Evolutionary conservation across 92 coral and sea anemone genomes (phyloP), one percentile per base, ranked within the genome.

Genomic region (Umimayanthus kanabou): DNA sequence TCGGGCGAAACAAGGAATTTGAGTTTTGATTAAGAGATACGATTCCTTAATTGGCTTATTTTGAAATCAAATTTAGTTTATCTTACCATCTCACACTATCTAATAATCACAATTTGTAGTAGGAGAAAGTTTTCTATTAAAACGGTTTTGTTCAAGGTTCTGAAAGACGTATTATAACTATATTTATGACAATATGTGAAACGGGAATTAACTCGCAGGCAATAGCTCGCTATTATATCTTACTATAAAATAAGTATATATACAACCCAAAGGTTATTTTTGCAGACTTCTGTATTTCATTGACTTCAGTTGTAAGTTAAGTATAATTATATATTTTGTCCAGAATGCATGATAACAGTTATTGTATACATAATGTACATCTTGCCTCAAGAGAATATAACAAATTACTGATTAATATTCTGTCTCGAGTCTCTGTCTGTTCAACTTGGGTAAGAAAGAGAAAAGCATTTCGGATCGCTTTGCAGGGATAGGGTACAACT

Each of bases 21-120:
- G 73, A 61, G 23, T 82, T 47, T 64, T 76, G 91, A 89, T 89
- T 75, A 85, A 74, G 80, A 76, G 75, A 55, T 80, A 45, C 67
- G 29, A 37, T 79, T 75, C 76, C 43, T 33, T 81, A 76, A 80
- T 87, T 79, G 90, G 77, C 83, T 87, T 80, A 78, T 18, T 42
- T 64, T 47, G 39, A 69, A 77, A 79, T 43, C 57, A 26, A 37
- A 80, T 74, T 61, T 39, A 45, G 22, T 22, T 37, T 57, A 80
- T 83, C 87, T 23, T 73, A 47, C 49, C 58, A 45, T 50, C 87
- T 45, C 78, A 20, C 22, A 39, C 30, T 65, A 70, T 67, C 76
- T 83, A 45, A 15, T 70, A 43, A 70, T 43, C 61, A 83, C 57
- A 66, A 64, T 43, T 42, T 42, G 50, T 15, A 69, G 87, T n/a